Evolutionary conservation across 2,113 vertebrate species (phyloP), one percentile per base, ranked within the genome.

Genomic region (Tretioscincus oriximinensis): DNA sequence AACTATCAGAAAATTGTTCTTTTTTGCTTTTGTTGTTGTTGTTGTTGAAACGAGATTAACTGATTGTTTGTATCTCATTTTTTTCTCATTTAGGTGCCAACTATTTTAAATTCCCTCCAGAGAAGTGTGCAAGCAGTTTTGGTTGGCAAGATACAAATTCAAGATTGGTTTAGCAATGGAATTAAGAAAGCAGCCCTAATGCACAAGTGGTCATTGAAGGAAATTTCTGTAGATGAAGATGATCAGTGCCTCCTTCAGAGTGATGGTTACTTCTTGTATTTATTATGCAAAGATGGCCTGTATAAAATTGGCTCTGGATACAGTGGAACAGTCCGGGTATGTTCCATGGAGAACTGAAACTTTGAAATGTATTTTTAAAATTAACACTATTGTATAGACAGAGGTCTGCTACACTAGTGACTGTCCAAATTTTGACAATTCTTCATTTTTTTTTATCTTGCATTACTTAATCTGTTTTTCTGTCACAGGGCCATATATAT

Each of bases 221-320:
- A 99, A 90, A 94, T 99, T 88, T 92, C 95, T 90, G 97, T 99
- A 51, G 98, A 99, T 87, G 97, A 98, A 84, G 98, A 99, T 76
- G 98, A 99, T 85, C 97, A 95, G 76, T 99, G 98, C 89, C 96
- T 99, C 31, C 96, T 99, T 78, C 98, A 99, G 94, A 99, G 97
- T 2, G 98, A 99, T 85, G 98, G 98, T 16, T 99, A 98, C 88
- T 99, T 99, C 86, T 96, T 99, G 28, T 99, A 99, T 92, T 94
- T 99, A 81, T 96, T 99, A 88, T 99, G 98, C 95, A 99, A 99
- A 91, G 98, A 99, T 79, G 98, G 98, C 81, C 96, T 99, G 85
- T 99, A 99, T 93, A 99, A 98, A 97, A 97, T 99, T 35, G 98
- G 98, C 89, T 99, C 98, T 82, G 98, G 98, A 91, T 99, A 99